Conservation (phyloP, 2,113 vertebrate genomes). For the Sminthopsis crassicaudata region DNA sequence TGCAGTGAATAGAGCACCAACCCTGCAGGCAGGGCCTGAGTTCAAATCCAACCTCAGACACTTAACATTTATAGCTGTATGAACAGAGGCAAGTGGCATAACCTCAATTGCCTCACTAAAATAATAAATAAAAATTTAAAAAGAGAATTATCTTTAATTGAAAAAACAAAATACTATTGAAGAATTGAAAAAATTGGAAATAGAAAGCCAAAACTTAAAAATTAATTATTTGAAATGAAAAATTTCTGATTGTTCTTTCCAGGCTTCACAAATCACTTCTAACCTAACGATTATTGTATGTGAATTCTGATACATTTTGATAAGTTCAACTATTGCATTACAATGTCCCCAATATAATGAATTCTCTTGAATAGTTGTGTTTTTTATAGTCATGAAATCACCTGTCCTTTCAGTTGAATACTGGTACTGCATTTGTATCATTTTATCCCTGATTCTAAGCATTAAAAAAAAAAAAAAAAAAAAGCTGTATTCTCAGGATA, state of each 20-base stretch:
- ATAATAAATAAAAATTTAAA: no score
- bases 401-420: background rate
- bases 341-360: background rate
- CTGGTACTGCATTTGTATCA: constrained; percentile 24
- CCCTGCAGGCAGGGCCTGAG: no score
- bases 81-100: no score
- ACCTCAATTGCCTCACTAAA: no score
- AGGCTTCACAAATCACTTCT: background rate
- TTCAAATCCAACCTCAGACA: no score
- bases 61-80: no score
- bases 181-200: background rate
- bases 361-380: background rate
- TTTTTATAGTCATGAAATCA: background rate
- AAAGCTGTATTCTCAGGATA: constrained; percentile 12
- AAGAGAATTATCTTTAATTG: no score
- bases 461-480: constrained; percentile 45
- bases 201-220: background rate
- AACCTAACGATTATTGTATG: background rate
- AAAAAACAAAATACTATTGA: no score
- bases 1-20: no score
- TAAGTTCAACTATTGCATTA: background rate
- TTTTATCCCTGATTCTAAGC: background rate
- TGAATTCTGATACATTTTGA: background rate
- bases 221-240: background rate
- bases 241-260: background rate